Percentiles rank a stretch among this genome's conserved stretches.
Evolutionary conservation across 2,797 vertebrate genomes (phyloP).

Genomic region (Knipowitschia caucasica): DNA sequence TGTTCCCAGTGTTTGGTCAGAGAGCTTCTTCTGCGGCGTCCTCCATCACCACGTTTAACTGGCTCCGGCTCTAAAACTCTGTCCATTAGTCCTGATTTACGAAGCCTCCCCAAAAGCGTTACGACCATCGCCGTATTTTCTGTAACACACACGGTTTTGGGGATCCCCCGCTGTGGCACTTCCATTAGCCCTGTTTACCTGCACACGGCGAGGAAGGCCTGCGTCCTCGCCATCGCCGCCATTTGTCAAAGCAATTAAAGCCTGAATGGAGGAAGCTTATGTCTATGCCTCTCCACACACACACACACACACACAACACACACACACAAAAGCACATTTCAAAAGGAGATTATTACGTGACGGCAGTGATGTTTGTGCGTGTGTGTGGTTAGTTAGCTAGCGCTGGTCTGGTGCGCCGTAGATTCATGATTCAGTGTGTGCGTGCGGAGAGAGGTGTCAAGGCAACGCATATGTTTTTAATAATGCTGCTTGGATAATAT

Average conservation of each 20-base stretch:
- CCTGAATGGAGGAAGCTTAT: constrained; percentile 17
- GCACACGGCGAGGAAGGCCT: constrained; percentile 24
- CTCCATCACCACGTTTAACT: constrained; percentile 14
- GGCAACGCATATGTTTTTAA: not conserved
- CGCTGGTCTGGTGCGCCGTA: no score
- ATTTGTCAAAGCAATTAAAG: constrained; percentile 47
- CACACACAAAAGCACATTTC: constrained; percentile 23
- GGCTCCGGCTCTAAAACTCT: constrained; percentile 7
- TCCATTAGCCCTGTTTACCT: constrained; percentile 44
- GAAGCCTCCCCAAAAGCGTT: constrained; percentile 6
- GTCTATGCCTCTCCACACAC: constrained; percentile 7
- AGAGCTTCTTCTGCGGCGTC: not conserved
- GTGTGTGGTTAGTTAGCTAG: no score
- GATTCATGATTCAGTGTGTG: constrained; percentile 12
- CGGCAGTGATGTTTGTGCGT: constrained; percentile 7
- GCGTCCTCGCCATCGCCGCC: constrained; percentile 9
- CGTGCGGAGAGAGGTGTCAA: not conserved
- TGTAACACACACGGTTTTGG: constrained; percentile 31
- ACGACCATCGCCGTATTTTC: constrained; percentile 9
- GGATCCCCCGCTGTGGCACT: constrained; percentile 30
- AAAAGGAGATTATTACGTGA: constrained; percentile 17
- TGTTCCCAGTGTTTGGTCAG: not conserved
- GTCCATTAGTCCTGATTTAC: constrained; percentile 22
- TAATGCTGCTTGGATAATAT: not conserved
- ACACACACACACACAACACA: constrained; percentile 14